Evolutionary conservation across 2,797 vertebrate genomes (phyloP), one percentile per base, ranked within the genome.

Genomic region (Gadopsis bispinosus): DNA sequence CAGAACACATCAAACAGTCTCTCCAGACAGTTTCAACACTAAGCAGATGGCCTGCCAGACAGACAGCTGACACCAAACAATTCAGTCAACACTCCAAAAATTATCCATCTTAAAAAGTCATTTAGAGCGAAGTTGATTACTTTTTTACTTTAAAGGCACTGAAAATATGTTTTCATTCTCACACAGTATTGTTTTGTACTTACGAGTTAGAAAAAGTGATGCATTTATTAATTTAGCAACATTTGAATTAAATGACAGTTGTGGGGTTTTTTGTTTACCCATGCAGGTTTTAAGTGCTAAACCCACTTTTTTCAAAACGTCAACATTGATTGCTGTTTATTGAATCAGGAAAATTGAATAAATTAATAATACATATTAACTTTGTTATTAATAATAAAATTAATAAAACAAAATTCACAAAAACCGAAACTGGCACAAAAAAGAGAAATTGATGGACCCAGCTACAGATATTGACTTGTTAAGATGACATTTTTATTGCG

Each of bases 1-100:
- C 82, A 73, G 72, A 45, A 79, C 81, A 70, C 67, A 80, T 85
- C 74, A 79, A 51, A 61, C 17, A 0, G 66, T 17, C 8, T 48
- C 39, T 35, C 1, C 53, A 69, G 33, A 66, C 41, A 7, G 37
- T 80, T 75, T 66, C 58, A 75, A 70, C 62, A 63, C 7, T 33
- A 50, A 62, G 45, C 75, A 65, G 63, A 29, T 14, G 14, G 43
- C 41, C 56, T 59, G 63, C 22, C 48, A 59, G 26, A 66, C 61
- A 79, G 31, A 1, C 63, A 3, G 58, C 5, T 54, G 63, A 64
- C 66, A 67, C 8, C 29, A 33, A 73, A 29, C 60, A 26, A 3
- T 31, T 13, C 53, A 75, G 48, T 51, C 14, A 53, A 17, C 51
- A 7, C 13, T 33, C 1, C 16, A 55, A 43, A 33, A 65, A 66